Evolutionary conservation across 1,140 invertebrate genomes (phyloP).

Genomic region (Brachionus rubens): DNA sequence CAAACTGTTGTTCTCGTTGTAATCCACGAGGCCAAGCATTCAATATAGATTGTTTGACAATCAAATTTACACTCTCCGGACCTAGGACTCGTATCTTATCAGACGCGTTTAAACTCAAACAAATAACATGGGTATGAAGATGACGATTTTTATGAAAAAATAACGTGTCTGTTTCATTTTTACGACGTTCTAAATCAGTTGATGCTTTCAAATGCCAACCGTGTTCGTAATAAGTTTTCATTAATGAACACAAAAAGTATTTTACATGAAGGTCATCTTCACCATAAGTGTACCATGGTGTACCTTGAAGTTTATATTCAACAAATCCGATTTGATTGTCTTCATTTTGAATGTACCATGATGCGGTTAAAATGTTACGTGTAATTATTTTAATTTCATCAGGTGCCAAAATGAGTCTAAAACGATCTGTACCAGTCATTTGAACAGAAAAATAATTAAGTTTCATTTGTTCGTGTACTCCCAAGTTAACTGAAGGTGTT

Average conservation of each 20-base stretch:
- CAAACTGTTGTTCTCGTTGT: conserved; percentile 1
- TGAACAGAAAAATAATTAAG: neutral
- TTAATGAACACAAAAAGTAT: neutral
- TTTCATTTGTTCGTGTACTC: neutral
- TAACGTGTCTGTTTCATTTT: neutral
- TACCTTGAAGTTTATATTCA: neutral
- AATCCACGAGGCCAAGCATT: neutral
- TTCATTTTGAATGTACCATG: neutral
- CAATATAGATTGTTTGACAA: neutral
- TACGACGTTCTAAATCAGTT: neutral
- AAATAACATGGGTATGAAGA: neutral
- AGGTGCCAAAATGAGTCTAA: conserved; percentile 12
- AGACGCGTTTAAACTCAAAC: conserved; percentile 5
- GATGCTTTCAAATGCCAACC: conserved; percentile 30
- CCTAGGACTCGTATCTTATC: conserved; percentile 3
- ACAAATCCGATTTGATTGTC: neutral
- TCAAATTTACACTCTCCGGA: neutral
- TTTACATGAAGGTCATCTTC: neutral
- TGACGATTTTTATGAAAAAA: conserved; percentile 29
- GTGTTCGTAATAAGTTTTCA: neutral
- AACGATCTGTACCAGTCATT: neutral
- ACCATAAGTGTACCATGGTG: conserved; percentile 3
- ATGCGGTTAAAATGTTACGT: neutral
- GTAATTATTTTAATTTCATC: conserved; percentile 4
- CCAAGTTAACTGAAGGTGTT: conserved; percentile 6